phyloP scores from a whole-genome alignment of 92 coral and sea anemone genomes.

The Diadumene lineata region DNA sequence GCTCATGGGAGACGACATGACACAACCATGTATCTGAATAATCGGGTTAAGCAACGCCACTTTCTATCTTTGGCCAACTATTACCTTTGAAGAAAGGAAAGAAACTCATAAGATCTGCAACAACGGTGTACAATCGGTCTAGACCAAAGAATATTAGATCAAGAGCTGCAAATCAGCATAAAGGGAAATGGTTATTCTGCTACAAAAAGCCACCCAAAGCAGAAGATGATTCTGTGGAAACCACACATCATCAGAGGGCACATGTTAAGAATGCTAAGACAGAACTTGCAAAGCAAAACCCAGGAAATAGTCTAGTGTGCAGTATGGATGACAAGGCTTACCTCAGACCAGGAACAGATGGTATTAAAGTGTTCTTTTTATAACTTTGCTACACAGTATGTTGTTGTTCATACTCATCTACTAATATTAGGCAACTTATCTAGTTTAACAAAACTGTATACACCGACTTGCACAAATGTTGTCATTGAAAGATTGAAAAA shows the following conservation, averaged over 20 bases:
- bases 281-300: not conserved
- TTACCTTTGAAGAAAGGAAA: conserved; percentile 13
- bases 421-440: too few relatives aligned
- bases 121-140: conserved; percentile 47
- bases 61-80: conserved; percentile 44
- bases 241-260: conserved; percentile 50
- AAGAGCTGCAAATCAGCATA: conserved; percentile 26
- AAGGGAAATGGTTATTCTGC: conserved; percentile 50
- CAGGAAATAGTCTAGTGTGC: conserved; percentile 26
- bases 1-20: conserved; percentile 65
- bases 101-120: conserved; percentile 31
- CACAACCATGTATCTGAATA: conserved; percentile 27
- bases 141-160: conserved; percentile 52
- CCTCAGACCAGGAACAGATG: conserved; percentile 46
- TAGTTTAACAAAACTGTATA: too few relatives aligned
- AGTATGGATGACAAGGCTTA: conserved; percentile 63
- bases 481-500: too few relatives aligned
- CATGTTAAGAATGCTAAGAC: conserved; percentile 37
- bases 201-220: conserved; percentile 54
- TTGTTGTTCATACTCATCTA: too few relatives aligned
- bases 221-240: conserved; percentile 18
- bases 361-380: too few relatives aligned
- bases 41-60: conserved; percentile 48
- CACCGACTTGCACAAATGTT: too few relatives aligned
- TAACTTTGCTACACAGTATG: too few relatives aligned